Evolutionary conservation across 2,113 vertebrate species (phyloP).

Genomic region (Glaucidium brasilianum): DNA sequence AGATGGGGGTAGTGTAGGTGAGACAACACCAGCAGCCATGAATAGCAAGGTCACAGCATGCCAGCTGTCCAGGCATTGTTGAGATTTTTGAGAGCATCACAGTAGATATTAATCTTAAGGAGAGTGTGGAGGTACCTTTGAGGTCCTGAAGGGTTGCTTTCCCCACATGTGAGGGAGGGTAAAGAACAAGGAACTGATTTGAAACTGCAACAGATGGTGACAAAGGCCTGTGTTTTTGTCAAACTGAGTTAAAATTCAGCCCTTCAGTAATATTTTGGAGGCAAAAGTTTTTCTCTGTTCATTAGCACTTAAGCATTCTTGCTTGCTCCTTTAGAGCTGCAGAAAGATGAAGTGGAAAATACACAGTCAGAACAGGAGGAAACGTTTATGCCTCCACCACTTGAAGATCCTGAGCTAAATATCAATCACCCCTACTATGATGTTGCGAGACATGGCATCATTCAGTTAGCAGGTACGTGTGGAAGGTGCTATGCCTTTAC

Average conservation of each 20-base stretch:
- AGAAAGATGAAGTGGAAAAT: slow-evolving; percentile 69
- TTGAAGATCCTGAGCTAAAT: slow-evolving; percentile 48
- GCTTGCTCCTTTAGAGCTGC: slow-evolving; percentile 65
- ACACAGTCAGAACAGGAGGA: neutral
- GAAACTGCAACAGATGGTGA: neutral
- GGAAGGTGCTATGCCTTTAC: neutral
- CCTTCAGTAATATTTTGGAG: neutral
- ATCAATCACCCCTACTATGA: slow-evolving; percentile 83
- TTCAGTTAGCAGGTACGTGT: slow-evolving; percentile 82
- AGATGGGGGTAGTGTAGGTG: neutral
- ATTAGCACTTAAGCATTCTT: neutral
- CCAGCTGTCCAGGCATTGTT: neutral
- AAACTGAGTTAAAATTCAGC: neutral
- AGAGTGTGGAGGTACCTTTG: neutral
- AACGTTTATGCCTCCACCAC: neutral
- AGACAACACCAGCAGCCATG: neutral
- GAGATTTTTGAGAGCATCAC: neutral
- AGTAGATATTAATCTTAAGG: neutral
- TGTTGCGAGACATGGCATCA: slow-evolving; percentile 84
- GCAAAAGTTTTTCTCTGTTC: neutral
- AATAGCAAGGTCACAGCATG: neutral
- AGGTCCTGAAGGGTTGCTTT: neutral
- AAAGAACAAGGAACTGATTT: neutral
- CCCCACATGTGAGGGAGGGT: neutral
- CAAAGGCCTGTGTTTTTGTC: neutral